These are phyloP conservation scores for Sipha flava DNA, from an alignment of 1,140 invertebrate genomes.

Conservation along the genomic window DNA sequence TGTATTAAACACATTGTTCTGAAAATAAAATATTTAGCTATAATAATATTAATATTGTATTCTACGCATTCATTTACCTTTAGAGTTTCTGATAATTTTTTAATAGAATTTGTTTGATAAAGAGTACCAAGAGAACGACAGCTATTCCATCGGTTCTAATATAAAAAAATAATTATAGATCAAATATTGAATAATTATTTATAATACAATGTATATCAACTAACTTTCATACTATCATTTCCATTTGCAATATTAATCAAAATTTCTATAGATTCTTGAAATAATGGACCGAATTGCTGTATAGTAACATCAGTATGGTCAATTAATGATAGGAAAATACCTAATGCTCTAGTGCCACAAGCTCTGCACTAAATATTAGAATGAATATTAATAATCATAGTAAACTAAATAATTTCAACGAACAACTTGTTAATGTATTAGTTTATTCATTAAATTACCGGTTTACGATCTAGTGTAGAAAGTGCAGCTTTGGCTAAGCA, in stretches of 20 bases:
- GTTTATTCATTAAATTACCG: not conserved
- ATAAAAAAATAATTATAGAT: not conserved
- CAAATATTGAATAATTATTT: not conserved
- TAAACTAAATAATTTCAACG: too few species aligned
- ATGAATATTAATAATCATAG: not conserved
- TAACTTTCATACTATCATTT: constrained; percentile 28
- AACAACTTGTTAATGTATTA: too few species aligned
- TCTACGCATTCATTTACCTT: not conserved
- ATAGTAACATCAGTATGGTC: not conserved
- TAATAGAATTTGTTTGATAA: not conserved
- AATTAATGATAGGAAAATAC: constrained; percentile 4
- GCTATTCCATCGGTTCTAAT: constrained; percentile 26
- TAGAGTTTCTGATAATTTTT: not conserved
- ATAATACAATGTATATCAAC: not conserved
- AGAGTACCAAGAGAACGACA: constrained; percentile 15
- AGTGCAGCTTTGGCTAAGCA: not conserved
- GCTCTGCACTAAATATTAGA: not conserved
- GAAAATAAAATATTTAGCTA: not conserved
- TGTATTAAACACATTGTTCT: constrained; percentile 3
- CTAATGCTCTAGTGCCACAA: constrained; percentile 15
- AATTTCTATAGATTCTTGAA: not conserved
- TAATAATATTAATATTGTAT: not conserved
- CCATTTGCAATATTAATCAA: constrained; percentile 14
- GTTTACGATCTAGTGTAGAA: constrained; percentile 16
- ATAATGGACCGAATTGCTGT: not conserved